Base-by-base conservation (phyloP, 1,140 invertebrate species). In the Leptinotarsa lineolata region DNA sequence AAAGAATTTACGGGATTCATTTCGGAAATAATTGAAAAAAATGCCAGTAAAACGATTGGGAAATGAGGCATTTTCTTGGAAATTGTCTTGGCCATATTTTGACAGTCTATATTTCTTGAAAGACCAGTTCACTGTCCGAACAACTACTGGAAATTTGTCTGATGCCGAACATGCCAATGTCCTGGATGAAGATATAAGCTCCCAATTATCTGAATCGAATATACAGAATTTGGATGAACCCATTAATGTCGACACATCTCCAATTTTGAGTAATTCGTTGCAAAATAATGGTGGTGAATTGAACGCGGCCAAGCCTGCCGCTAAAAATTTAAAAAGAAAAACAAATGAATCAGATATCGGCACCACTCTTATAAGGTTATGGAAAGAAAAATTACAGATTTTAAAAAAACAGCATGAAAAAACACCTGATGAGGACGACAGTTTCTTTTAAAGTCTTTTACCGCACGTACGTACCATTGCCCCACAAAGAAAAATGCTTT, bases 1-100 rank as follows among this genome's bases (percentile, higher is more conserved):
- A 85, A 86, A 87, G 70, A 85, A 86, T 70, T 80, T 86, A 67
- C 74, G 86, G 67, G 86, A 87, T 63, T 84, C 84, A 81, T 85
- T 85, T 2, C 76, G 85, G 46, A 85, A 84, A 59, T 84, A 85
- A 76, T 80, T 83, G 5, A 70, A 83, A 4, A 86, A 85, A 79
- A 66, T 68, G 16, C 58, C 67, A 12, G 59, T 65, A 67, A 39
- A 48, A 15, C 48, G 71, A 64, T 74, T 73, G 5, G 74, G 71
- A 65, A 71, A 77, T 70, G 66, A 39, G n/a, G 58, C n/a, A 67
- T 16, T 20, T 11, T 16, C 6, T 61, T 58, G 46, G 16, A 66
- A 69, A 11, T 45, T 18, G 20, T 45, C 22, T 11, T 77, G 76
- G 76, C 18, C 30, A 48, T 70, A 77, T 72, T 77, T 77, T 59